These are phyloP conservation scores for Ophioninae sp. DNA, from an alignment of 2,888 invertebrate genomes.

Conservation along the genomic window DNA sequence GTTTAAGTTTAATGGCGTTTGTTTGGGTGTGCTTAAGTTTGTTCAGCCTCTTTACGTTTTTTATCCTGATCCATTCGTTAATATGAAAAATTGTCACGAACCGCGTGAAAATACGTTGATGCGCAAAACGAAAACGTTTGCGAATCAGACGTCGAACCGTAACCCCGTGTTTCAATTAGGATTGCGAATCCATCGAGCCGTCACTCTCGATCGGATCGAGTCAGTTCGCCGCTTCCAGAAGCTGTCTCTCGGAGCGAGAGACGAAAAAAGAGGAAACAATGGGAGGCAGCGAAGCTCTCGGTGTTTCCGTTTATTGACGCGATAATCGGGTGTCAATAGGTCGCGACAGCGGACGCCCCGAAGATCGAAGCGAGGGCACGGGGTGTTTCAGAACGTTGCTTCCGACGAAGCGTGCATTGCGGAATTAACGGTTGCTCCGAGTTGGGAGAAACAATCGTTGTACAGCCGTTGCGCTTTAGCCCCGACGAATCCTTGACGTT, in stretches of 20 bases:
- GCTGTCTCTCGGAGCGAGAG: neutral
- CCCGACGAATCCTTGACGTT: conserved; percentile 49
- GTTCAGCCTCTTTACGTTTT: no score
- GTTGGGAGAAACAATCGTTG: conserved; percentile 9
- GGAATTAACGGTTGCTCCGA: neutral
- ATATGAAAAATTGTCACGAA: neutral
- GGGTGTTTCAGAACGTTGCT: neutral
- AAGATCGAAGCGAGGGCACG: neutral
- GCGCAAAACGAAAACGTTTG: neutral
- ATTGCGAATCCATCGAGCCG: neutral
- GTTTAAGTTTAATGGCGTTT: no score
- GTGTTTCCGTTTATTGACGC: conserved; percentile 45
- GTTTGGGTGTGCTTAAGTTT: no score
- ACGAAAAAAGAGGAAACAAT: neutral
- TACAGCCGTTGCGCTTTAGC: neutral
- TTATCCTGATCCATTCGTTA: no score
- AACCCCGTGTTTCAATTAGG: neutral
- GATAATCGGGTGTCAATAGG: conserved; percentile 53
- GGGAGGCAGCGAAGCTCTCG: neutral
- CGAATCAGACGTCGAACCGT: neutral
- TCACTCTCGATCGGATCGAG: neutral
- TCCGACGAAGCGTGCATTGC: neutral
- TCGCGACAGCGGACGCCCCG: neutral
- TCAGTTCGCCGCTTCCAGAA: conserved; percentile 1
- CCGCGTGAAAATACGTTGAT: neutral